Evolutionary conservation across 1,140 invertebrate genomes (phyloP), one percentile per base, ranked within the genome.

Genomic region (Nymphalis io): DNA sequence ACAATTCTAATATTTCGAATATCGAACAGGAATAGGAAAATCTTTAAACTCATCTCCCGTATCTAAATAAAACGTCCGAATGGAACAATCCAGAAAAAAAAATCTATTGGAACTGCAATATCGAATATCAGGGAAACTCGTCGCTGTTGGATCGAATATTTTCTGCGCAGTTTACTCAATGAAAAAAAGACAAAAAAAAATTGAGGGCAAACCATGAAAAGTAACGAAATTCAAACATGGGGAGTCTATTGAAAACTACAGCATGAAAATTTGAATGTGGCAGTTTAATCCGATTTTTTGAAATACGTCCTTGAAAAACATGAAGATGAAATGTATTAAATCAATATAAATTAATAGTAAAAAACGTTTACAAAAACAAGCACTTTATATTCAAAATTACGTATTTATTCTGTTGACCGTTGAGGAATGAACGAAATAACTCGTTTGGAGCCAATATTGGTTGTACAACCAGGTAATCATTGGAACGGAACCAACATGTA

Each of bases 111-210:
- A 40, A 53, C 15, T 59, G 23, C 38, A 23, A 65, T 59, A 64
- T 64, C 60, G 33, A 51, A 64, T 40, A 70, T 51, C 48, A 57
- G 51, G 27, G 39, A 40, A 48, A 20, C 42, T 46, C 40, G 20
- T 33, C 60, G 12, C 55, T 60, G 51, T 70, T 53, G n/a, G 33
- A 70, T 60, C 68, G 64, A 67, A 72, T 67, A 72, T 67, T 72
- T 62, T 72, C 64, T 60, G 63, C 60, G 38, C 53, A 72, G 64
- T 72, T 68, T 72, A 55, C 70, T 67, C 67, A 62, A 67, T 38
- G 27, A 27, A 44, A 68, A 72, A 72, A 63, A 65, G 20, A 27
- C 15, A 27, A 53, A 62, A 23, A 69, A 61, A 57, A 62, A 42
- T 20, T 20, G 46, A 40, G 20, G 60, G 60, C 42, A 48, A 33